Conservation (phyloP, 2,113 vertebrate species). For the Toxostoma redivivum region DNA sequence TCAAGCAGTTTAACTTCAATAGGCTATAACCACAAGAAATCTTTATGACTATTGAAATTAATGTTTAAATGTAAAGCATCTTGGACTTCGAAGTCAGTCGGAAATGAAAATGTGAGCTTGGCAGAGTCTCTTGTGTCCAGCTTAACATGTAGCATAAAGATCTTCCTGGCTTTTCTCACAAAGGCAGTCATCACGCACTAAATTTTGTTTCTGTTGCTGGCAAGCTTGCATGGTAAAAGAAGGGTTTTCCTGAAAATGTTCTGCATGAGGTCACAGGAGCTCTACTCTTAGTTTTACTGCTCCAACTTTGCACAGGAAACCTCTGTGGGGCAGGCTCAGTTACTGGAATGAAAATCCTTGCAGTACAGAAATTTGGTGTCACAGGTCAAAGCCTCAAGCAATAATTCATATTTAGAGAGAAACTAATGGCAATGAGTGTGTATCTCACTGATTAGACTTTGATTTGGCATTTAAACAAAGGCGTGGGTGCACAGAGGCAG, state of each 20-base stretch:
- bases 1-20: neutral
- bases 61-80: neutral
- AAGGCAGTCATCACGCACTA: neutral
- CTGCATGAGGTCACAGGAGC: neutral
- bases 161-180: neutral
- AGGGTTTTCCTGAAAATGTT: neutral
- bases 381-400: neutral
- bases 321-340: neutral
- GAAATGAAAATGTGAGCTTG: neutral
- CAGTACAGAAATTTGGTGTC: neutral
- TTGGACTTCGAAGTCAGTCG: neutral
- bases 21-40: neutral
- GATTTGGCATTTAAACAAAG: rapidly evolving
- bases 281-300: neutral
- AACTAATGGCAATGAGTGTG: neutral
- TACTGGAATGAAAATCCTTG: neutral
- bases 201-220: neutral
- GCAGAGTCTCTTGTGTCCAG: neutral
- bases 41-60: neutral
- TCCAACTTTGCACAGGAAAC: neutral
- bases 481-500: neutral
- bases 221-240: neutral
- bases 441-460: neutral
- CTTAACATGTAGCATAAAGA: neutral
- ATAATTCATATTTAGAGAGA: neutral